Conservation (phyloP, 2,113 vertebrate species). For the Vireo altiloquus region DNA sequence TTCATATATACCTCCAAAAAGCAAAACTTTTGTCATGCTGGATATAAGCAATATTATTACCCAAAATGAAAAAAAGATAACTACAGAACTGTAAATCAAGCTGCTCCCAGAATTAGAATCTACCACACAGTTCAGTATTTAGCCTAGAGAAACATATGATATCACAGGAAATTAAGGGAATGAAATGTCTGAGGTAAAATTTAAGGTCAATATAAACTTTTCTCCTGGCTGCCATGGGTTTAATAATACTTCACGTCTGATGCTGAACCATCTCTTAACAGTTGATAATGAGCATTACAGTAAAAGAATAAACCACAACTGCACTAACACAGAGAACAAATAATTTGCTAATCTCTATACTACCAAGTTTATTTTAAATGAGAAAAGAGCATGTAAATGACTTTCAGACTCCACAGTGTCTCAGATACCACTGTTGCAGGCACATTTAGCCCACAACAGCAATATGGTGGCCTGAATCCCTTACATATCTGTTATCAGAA, state of each 20-base stretch:
- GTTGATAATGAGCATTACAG: neutral
- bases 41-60: neutral
- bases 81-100: neutral
- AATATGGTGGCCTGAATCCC: neutral
- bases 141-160: neutral
- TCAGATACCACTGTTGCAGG: neutral
- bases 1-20: neutral
- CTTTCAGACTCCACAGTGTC: neutral
- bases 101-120: neutral
- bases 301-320: neutral
- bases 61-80: neutral
- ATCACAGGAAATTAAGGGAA: slow-evolving; percentile 2
- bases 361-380: neutral
- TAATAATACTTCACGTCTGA: neutral
- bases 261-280: neutral
- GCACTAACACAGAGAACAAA: neutral
- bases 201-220: neutral
- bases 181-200: neutral
- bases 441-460: neutral
- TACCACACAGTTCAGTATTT: neutral
- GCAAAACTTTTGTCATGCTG: neutral
- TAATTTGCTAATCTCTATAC: neutral
- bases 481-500: neutral
- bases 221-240: neutral
- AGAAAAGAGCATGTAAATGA: neutral